Percentiles rank a stretch among this genome's conserved stretches.
Evolutionary conservation across 2,797 vertebrate genomes (phyloP).

Genomic region (Rhinophrynus dorsalis): DNA sequence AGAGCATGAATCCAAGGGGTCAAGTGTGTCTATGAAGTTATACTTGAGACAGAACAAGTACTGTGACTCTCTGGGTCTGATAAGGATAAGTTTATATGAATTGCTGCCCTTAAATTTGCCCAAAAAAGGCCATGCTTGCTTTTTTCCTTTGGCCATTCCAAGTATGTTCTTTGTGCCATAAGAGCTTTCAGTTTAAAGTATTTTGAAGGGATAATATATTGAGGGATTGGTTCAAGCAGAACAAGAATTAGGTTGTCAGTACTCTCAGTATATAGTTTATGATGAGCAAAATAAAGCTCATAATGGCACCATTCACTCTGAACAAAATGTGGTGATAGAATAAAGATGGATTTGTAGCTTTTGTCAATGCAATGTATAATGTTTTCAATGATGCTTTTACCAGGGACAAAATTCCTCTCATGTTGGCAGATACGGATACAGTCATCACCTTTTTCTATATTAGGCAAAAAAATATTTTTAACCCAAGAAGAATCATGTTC

Average conservation of each 20-base stretch:
- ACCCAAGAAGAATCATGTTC: slow-evolving; percentile 80
- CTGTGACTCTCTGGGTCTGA: slow-evolving; percentile 6
- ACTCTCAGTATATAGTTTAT: slow-evolving; percentile 75
- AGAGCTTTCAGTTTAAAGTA: slow-evolving; percentile 84
- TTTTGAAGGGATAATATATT: slow-evolving; percentile 77
- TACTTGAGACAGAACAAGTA: not conserved
- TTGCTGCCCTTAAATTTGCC: slow-evolving; percentile 80
- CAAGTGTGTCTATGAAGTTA: not conserved
- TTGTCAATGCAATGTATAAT: slow-evolving; percentile 86
- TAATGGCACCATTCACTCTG: slow-evolving; percentile 95
- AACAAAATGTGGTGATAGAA: slow-evolving; percentile 87
- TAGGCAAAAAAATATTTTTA: slow-evolving; percentile 73
- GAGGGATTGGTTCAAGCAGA: slow-evolving; percentile 80
- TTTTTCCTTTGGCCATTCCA: slow-evolving; percentile 85
- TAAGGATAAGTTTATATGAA: slow-evolving; percentile 58
- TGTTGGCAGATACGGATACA: slow-evolving; percentile 77
- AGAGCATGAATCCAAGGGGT: too few species aligned
- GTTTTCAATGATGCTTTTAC: slow-evolving; percentile 85
- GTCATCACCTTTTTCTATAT: slow-evolving; percentile 70
- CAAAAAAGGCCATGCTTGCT: slow-evolving; percentile 81
- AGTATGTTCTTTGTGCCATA: slow-evolving; percentile 79
- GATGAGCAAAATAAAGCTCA: slow-evolving; percentile 91
- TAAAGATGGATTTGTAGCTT: slow-evolving; percentile 82
- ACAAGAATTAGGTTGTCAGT: slow-evolving; percentile 79
- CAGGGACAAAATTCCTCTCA: slow-evolving; percentile 80